A percentile compares a stretch with the other conserved stretches of the same genome.
Evolutionary conservation across 1,140 invertebrate species (phyloP).

Genomic region (Drosophila rhopaloa): DNA sequence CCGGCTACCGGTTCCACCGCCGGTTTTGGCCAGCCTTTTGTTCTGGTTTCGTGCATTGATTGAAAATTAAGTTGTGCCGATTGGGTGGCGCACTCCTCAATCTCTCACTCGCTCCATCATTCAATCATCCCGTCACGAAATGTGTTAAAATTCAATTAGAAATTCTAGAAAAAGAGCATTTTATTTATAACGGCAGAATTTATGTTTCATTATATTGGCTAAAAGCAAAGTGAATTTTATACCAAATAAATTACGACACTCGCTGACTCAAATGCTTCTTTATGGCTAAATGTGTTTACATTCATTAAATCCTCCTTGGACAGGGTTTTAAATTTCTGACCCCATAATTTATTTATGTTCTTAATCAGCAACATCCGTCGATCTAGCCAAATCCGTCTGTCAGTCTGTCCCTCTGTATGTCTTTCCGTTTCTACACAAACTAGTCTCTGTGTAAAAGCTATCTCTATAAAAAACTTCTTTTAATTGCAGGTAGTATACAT

Average conservation of each 20-base stretch:
- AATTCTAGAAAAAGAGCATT: neutral
- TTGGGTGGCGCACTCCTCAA: conserved; percentile 16
- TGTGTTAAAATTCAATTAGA: conserved; percentile 64
- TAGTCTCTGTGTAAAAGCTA: too few relatives aligned
- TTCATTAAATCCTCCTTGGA: too few relatives aligned
- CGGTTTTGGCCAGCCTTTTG: conserved; percentile 17
- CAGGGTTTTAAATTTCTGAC: too few relatives aligned
- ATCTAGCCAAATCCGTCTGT: too few relatives aligned
- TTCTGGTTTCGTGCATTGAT: conserved; percentile 47
- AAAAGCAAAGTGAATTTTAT: neutral
- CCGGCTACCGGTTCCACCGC: conserved; percentile 49
- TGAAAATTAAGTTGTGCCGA: conserved; percentile 71
- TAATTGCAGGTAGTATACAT: too few relatives aligned
- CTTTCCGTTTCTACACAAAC: too few relatives aligned
- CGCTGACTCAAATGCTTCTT: neutral
- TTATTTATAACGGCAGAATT: neutral
- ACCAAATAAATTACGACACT: neutral
- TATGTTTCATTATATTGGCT: neutral
- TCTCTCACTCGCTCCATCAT: conserved; percentile 5
- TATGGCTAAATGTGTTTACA: too few relatives aligned
- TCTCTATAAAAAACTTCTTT: too few relatives aligned
- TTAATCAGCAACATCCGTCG: too few relatives aligned
- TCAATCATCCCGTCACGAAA: conserved; percentile 11
- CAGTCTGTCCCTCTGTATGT: too few relatives aligned
- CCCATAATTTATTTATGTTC: too few relatives aligned